A percentile compares a stretch with the other conserved stretches of the same genome.
Evolutionary conservation across 1,140 invertebrate genomes (phyloP).

Genomic region (Fopius arisanus): DNA sequence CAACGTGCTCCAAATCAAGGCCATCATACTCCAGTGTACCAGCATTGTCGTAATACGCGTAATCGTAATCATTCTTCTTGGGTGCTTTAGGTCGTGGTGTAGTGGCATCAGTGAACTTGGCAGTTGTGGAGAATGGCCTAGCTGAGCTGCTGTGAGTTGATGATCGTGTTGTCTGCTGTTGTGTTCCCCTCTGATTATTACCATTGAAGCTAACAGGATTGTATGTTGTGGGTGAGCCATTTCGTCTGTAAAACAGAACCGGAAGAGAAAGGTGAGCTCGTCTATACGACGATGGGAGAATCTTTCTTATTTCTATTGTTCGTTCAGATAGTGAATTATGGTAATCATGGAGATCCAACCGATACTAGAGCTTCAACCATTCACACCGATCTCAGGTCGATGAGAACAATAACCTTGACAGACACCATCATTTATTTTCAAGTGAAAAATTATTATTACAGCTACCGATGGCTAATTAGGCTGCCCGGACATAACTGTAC

Average conservation of each 20-base stretch:
- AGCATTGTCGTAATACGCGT: slow-evolving; percentile 61
- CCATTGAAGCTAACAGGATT: slow-evolving; percentile 52
- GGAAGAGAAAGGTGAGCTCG: neutral
- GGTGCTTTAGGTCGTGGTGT: slow-evolving; percentile 47
- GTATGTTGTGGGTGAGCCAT: slow-evolving; percentile 50
- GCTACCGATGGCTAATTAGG: too few species aligned
- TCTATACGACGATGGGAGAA: neutral
- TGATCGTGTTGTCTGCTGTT: slow-evolving; percentile 28
- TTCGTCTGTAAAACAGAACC: slow-evolving; percentile 42
- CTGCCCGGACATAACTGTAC: too few species aligned
- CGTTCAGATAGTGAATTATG: neutral
- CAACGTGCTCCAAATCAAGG: slow-evolving; percentile 57
- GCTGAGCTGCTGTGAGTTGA: slow-evolving; percentile 48
- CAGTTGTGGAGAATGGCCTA: slow-evolving; percentile 53
- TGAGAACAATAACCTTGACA: too few species aligned
- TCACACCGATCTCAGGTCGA: neutral
- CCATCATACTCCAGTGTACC: slow-evolving; percentile 59
- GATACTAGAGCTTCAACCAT: neutral
- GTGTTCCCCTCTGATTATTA: slow-evolving; percentile 43
- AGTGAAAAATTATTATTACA: too few species aligned
- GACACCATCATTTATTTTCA: too few species aligned
- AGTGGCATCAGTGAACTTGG: slow-evolving; percentile 46
- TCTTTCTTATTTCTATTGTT: neutral
- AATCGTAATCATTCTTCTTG: slow-evolving; percentile 63
- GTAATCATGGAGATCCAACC: neutral